These are phyloP conservation scores for Eurystomus gularis DNA, from an alignment of 2,113 vertebrate species.

Conservation along the genomic window DNA sequence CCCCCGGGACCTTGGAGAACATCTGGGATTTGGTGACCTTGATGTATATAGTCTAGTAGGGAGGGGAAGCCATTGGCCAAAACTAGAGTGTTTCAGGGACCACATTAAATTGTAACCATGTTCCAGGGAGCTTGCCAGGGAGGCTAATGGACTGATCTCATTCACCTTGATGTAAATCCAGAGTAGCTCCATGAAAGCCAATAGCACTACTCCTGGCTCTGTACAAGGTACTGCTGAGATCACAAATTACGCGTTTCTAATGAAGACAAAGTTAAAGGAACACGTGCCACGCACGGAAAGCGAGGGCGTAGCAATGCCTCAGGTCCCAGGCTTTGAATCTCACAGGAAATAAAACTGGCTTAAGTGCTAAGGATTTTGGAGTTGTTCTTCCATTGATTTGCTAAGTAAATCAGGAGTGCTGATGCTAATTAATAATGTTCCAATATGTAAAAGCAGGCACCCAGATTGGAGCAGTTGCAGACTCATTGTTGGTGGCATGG, in stretches of 20 bases:
- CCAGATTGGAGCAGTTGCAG: background rate
- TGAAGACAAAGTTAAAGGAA: background rate
- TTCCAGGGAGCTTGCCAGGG: conserved; percentile 61
- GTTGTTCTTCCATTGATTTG: background rate
- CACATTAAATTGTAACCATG: conserved; percentile 49
- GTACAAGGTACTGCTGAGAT: background rate
- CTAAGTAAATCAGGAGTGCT: background rate
- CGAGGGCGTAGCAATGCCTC: background rate
- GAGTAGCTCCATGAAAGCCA: conserved; percentile 19
- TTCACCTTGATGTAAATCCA: conserved; percentile 68
- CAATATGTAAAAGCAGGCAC: background rate
- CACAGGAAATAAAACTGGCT: background rate
- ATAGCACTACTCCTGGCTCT: conserved; percentile 4
- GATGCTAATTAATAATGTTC: background rate
- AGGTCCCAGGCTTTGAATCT: background rate
- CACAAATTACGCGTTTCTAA: conserved; percentile 9
- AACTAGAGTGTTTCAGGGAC: background rate
- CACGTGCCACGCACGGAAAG: background rate
- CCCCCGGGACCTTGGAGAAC: background rate
- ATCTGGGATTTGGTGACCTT: conserved; percentile 24
- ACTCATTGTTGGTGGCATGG: fast-evolving
- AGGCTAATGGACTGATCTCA: conserved; percentile 57
- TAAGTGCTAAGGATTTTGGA: background rate
- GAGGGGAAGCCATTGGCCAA: conserved; percentile 18
- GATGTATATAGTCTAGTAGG: background rate